A percentile compares a stretch with the other conserved stretches of the same genome.
These are phyloP conservation scores for Seladonia tumulorum DNA, from an alignment of 2,888 invertebrate species.

Conservation along the genomic window DNA sequence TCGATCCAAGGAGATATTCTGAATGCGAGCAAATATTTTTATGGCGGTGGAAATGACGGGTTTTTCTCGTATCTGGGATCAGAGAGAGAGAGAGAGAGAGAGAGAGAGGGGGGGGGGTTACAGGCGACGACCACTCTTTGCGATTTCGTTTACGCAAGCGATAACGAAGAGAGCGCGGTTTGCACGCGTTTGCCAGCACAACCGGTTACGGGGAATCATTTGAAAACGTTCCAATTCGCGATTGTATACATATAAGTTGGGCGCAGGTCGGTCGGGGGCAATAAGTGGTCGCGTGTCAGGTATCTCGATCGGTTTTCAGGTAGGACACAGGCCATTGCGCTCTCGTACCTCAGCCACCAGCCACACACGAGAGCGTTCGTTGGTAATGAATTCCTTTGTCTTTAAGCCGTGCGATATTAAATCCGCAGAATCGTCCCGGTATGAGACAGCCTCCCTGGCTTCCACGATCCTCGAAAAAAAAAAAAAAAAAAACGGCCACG, in stretches of 20 bases:
- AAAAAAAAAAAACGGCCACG: neutral
- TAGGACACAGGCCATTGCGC: conserved; percentile 7
- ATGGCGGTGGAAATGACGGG: neutral
- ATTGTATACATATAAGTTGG: neutral
- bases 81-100: neutral
- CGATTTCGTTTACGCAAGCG: neutral
- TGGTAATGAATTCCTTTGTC: conserved; percentile 17
- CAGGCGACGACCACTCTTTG: neutral
- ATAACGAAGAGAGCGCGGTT: neutral
- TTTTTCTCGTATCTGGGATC: neutral
- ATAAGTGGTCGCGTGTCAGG: conserved; percentile 15
- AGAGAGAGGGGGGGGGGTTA: too few species aligned
- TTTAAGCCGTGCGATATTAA: conserved; percentile 14
- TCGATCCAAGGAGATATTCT: neutral
- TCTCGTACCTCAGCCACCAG: neutral
- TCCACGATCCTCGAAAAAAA: neutral
- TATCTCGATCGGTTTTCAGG: conserved; percentile 7
- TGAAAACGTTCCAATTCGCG: conserved; percentile 3
- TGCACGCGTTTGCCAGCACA: neutral
- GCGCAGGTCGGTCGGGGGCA: neutral
- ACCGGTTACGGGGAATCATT: neutral
- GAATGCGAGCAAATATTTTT: neutral
- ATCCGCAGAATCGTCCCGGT: neutral
- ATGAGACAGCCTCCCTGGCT: neutral
- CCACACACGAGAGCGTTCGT: neutral